phyloP scores from a whole-genome alignment of 2,888 invertebrate genomes.

The Xanthia icteritia region DNA sequence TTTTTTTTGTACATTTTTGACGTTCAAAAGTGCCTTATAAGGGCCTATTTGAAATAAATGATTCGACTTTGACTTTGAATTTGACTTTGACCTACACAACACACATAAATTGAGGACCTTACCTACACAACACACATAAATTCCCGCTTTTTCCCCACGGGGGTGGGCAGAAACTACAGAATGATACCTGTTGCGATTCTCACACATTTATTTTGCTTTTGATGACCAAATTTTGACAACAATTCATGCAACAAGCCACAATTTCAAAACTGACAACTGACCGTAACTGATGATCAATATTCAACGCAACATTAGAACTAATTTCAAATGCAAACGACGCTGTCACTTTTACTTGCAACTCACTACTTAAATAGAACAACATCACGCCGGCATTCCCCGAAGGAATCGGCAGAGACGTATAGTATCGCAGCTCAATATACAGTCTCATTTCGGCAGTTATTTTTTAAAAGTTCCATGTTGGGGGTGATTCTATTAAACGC shows the following conservation, averaged over 20 bases:
- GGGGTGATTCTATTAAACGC: not conserved
- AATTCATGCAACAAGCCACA: not conserved
- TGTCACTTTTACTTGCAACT: conserved; percentile 3
- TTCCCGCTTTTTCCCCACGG: too few species aligned
- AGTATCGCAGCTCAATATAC: not conserved
- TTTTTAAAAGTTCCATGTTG: not conserved
- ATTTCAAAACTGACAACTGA: conserved; percentile 15
- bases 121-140: too few species aligned
- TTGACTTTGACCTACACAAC: too few species aligned
- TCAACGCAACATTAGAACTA: conserved; percentile 9
- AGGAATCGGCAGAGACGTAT: not conserved
- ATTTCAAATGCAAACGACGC: conserved; percentile 20
- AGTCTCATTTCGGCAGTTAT: not conserved
- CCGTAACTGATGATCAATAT: conserved; percentile 15
- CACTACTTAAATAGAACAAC: not conserved
- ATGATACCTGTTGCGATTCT: not conserved
- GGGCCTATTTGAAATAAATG: too few species aligned
- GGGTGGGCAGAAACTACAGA: not conserved
- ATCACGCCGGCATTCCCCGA: too few species aligned
- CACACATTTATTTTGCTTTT: not conserved
- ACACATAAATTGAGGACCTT: not conserved
- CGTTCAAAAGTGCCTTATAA: too few species aligned
- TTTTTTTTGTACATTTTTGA: too few species aligned
- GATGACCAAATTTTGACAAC: not conserved
- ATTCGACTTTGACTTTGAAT: too few species aligned